Conservation (phyloP, 2,797 vertebrate species). For the Australoheros facetus region DNA sequence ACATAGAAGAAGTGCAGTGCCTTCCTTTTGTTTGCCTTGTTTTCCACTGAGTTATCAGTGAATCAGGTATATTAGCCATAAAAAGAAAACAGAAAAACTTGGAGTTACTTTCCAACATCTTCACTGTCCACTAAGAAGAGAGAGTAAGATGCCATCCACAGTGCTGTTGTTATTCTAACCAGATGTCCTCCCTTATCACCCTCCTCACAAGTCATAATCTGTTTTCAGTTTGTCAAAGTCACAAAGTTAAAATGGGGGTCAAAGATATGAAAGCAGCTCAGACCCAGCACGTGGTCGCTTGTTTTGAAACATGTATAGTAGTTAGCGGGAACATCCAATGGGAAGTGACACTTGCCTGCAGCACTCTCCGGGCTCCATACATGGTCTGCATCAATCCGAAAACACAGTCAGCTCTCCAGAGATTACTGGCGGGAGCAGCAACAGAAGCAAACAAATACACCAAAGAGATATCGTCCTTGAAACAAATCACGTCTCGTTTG, state of each 20-base stretch:
- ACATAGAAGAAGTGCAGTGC: conserved; percentile 4
- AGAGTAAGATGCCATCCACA: not conserved
- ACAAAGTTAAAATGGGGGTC: conserved; percentile 48
- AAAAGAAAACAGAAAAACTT: not conserved
- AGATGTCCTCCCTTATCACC: not conserved
- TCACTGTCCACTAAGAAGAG: not conserved
- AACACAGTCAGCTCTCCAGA: conserved; percentile 70
- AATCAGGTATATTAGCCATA: not conserved
- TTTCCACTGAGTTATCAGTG: too few species aligned
- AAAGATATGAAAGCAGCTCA: conserved; percentile 62
- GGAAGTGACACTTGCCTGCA: conserved; percentile 81
- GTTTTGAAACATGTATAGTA: conserved; percentile 77
- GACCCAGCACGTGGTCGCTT: conserved; percentile 65
- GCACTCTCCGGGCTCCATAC: conserved; percentile 74
- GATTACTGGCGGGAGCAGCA: conserved; percentile 62
- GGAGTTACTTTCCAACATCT: not conserved
- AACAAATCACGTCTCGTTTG: conserved; percentile 55
- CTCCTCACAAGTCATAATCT: conserved; percentile 17
- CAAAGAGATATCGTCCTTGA: conserved; percentile 79
- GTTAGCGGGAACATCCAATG: conserved; percentile 76
- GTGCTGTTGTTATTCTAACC: conserved; percentile 28
- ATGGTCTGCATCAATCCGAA: conserved; percentile 75
- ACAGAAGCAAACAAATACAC: conserved; percentile 73
- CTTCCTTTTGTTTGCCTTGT: not conserved
- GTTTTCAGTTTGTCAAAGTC: conserved; percentile 63